Evolutionary conservation across 2,888 invertebrate species (phyloP), one percentile per base, ranked within the genome.

Genomic region (Drosophila kokeensis): DNA sequence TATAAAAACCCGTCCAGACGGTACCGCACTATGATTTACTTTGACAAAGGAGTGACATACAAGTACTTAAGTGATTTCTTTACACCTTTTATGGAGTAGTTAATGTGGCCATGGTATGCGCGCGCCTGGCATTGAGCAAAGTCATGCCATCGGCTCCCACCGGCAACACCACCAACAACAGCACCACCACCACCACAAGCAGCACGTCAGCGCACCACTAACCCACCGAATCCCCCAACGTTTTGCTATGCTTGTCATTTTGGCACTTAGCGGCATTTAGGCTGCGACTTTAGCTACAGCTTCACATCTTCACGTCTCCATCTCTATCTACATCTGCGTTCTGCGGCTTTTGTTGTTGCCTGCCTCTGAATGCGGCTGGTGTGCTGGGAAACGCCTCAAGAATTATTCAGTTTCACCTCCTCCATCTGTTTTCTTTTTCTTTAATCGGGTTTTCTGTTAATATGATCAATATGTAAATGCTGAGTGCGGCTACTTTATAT

Each of bases 41-140:
- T 87, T 87, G 90, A 87, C 90, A 88, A 83, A 89, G 86, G 90
- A 87, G 87, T 85, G 90, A 87, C 88, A 89, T 89, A 85, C 90
- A 89, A 87, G 87, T 89, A 89, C 90, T 87, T 89, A 87, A 86
- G 86, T 86, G 86, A 86, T 86, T 89, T 87, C 88, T 89, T 86
- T 83, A 86, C 85, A 86, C 89, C 89, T 89, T 86, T 86, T 89
- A 89, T 86, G 86, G 86, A 82, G 88, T 89, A 89, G 90, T 89
- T 89, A 89, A 89, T 87, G 88, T 87, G 90, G 73, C 75, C 80
- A 77, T 82, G 82, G 89, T 89, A 87, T 89, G 85, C 78, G 78
- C 78, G 74, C 80, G 83, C 73, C 73, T 67, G 81, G 69, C 85
- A 87, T 86, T 89, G 79, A 83, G 86, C 90, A 70, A 74, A 85